These are phyloP conservation scores for Butorides virescens DNA, from an alignment of 2,113 vertebrate genomes.

Conservation along the genomic window DNA sequence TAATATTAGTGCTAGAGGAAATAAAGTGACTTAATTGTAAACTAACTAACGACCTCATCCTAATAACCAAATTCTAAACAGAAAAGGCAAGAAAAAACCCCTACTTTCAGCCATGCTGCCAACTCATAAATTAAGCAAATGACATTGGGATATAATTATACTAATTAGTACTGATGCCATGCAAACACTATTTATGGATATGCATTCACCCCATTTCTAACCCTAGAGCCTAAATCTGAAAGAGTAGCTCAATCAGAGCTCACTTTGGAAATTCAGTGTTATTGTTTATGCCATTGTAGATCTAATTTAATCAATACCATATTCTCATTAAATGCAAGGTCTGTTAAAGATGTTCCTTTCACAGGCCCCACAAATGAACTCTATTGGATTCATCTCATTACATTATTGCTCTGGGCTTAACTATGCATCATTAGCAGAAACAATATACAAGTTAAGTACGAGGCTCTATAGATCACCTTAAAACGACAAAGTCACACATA, in stretches of 20 bases:
- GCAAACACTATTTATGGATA: conserved; percentile 65
- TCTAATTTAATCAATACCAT: conserved; percentile 65
- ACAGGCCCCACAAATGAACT: conserved; percentile 44
- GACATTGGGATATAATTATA: conserved; percentile 70
- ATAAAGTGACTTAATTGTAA: conserved; percentile 74
- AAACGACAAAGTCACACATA: background rate
- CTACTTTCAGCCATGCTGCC: conserved; percentile 60
- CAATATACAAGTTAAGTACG: conserved; percentile 1
- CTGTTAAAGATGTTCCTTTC: conserved; percentile 44
- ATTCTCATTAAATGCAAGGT: conserved; percentile 61
- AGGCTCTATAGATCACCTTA: conserved; percentile 30
- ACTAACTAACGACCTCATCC: conserved; percentile 73
- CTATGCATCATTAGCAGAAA: conserved; percentile 53
- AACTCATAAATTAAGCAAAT: conserved; percentile 75
- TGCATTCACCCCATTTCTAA: conserved; percentile 56
- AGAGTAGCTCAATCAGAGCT: conserved; percentile 30
- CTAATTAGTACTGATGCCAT: conserved; percentile 71
- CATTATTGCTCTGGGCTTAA: conserved; percentile 50
- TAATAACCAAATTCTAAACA: conserved; percentile 70
- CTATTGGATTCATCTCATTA: conserved; percentile 48
- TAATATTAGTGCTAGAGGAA: conserved; percentile 63
- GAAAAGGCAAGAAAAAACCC: conserved; percentile 55
- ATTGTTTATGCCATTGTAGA: conserved; percentile 33
- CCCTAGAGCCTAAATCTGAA: conserved; percentile 52
- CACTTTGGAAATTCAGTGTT: conserved; percentile 36